Conservation (phyloP, 2,797 vertebrate genomes). For the Coluber constrictor region DNA sequence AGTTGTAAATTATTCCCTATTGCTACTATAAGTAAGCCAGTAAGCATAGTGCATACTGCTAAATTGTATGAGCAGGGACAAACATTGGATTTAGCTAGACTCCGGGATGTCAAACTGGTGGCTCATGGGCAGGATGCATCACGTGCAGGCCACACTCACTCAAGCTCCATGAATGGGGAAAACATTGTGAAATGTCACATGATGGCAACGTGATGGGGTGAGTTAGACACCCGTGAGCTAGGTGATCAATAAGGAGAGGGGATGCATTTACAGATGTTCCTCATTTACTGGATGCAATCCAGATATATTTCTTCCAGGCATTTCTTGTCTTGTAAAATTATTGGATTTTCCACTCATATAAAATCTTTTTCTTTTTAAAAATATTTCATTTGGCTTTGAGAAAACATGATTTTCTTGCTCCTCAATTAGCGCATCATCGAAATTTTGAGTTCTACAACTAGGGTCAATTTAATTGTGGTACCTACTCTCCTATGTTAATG, state of each 20-base stretch:
- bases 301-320: conserved; percentile 14
- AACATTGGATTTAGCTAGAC: neutral
- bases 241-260: neutral
- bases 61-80: neutral
- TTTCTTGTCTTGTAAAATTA: conserved; percentile 2
- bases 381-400: neutral
- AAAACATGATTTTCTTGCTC: neutral
- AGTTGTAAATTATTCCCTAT: neutral
- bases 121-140: fast-evolving
- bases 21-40: neutral
- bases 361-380: neutral
- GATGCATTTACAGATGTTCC: neutral
- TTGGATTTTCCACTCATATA: conserved; percentile 2
- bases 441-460: neutral
- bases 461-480: neutral
- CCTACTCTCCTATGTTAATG: neutral
- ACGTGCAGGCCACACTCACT: too few relatives aligned
- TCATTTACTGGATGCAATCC: conserved; percentile 8
- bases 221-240: neutral
- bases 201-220: too few relatives aligned
- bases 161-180: too few relatives aligned
- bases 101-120: too few relatives aligned
- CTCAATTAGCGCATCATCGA: neutral
- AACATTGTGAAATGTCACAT: too few relatives aligned
- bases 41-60: neutral